Base-by-base conservation (phyloP, 1,140 invertebrate genomes). In the Capitella teleta region DNA sequence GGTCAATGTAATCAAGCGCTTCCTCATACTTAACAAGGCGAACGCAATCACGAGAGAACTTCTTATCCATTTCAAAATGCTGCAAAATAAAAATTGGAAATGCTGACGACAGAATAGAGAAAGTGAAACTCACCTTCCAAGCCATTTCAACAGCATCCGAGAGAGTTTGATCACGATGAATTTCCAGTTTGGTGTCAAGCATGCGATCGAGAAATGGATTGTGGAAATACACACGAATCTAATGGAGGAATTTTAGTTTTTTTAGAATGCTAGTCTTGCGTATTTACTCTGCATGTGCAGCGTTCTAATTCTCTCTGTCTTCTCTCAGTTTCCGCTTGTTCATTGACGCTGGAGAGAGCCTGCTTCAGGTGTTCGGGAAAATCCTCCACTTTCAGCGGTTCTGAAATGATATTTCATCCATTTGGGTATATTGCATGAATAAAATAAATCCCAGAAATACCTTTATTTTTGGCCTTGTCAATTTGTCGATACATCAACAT, bases 401-500 rank as follows among this genome's bases (percentile, higher is more conserved):
- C 67, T 63, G 74, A 12, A 53, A 54, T n/a, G n/a, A n/a, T n/a
- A n/a, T n/a, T n/a, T n/a, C n/a, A n/a, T n/a, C n/a, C n/a, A n/a
- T n/a, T n/a, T n/a, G n/a, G n/a, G n/a, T n/a, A n/a, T n/a, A n/a
- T n/a, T n/a, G n/a, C n/a, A n/a, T n/a, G n/a, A n/a, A n/a, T n/a
- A n/a, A n/a, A n/a, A n/a, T n/a, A n/a, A n/a, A n/a, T n/a, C n/a
- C n/a, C n/a, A n/a, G n/a, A n/a, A 55, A 57, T 59, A 72, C 67
- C 68, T 52, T 62, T 73, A 75, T 89, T 90, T 36, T 78, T 70
- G 40, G 78, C 67, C 47, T 77, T 76, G 71, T 89, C 82, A 42
- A 87, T 82, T 55, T 86, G 83, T 51, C 89, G 72, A 62, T 92
- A 93, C 83, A 91, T 88, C 19, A 93, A 75, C 87, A 93, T 92